Evolutionary conservation across 1,140 invertebrate species (phyloP), one percentile per base, ranked within the genome.

Genomic region (Holotrichia oblita): DNA sequence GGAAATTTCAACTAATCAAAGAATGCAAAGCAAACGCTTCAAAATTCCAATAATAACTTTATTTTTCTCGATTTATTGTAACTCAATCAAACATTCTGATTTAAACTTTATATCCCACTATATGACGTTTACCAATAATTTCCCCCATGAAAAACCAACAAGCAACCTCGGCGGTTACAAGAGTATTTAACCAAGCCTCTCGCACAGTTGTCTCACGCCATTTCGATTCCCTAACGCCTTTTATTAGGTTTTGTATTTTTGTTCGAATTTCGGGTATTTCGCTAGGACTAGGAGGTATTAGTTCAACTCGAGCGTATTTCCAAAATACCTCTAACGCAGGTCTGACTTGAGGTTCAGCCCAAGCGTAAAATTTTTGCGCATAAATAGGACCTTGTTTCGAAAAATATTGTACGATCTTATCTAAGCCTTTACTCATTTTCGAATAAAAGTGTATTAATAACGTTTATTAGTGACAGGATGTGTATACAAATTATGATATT

Each of bases 91-190:
- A 72, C 24, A 69, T 10, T 17, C 10, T 27, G 12, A 74, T 42
- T 76, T 55, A 91, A 76, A 94, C 91, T 75, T 93, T 83, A 83
- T 95, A 95, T 76, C 93, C 94, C 83, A 93, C 85, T 77, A 95
- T n/a, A 73, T 90, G 88, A 72, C 93, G 86, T 83, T 93, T 93
- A 77, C 94, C 95, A 87, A 96, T 94, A 82, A 91, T 91, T 89
- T 96, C 94, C 55, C 94, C 94, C 79, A 95, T 86, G 83, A 90
- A 95, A 86, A 96, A 96, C 93, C 94, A 95, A 82, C 91, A 92
- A 34, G 88, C 81, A 44, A 96, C 89, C 88, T 96, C 94, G n/a
- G 90, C 83, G 14, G 87, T 88, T 8, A 96, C 89, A 8, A 95
- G 84, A 3, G 92, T 90, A 83, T 95, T 95, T n/a, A 95, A 80